Evolutionary conservation across 2,888 invertebrate species (phyloP).

Genomic region (Carcina quercana): DNA sequence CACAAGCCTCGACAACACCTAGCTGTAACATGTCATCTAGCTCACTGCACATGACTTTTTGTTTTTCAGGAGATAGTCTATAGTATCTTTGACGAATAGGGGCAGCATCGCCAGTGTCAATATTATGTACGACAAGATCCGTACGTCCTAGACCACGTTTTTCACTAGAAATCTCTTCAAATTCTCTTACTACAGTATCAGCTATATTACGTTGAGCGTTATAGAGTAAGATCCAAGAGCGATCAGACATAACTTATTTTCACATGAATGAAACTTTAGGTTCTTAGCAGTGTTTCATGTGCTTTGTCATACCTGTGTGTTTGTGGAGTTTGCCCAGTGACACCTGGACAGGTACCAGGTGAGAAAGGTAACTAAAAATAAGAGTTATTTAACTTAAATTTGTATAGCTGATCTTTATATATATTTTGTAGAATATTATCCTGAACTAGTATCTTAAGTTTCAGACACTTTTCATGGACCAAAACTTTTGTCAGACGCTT

Average conservation of each 20-base stretch:
- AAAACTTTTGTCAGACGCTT: too few relatives aligned
- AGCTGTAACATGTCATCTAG: constrained; percentile 5
- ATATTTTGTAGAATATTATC: too few relatives aligned
- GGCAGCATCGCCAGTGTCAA: constrained; percentile 18
- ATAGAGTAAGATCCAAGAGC: constrained; percentile 6
- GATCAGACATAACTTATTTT: too few relatives aligned
- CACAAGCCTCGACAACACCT: constrained; percentile 1
- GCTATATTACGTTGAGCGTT: constrained; percentile 4
- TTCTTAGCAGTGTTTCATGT: too few relatives aligned
- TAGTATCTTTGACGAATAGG: constrained; percentile 21
- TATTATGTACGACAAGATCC: constrained; percentile 14
- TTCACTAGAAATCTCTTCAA: constrained; percentile 16
- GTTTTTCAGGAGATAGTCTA: constrained; percentile 19
- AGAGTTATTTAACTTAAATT: too few relatives aligned
- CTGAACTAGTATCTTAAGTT: too few relatives aligned
- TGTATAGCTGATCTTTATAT: too few relatives aligned
- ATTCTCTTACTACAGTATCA: constrained; percentile 10
- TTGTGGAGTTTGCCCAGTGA: too few relatives aligned
- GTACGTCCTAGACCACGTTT: constrained; percentile 17
- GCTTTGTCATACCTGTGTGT: too few relatives aligned
- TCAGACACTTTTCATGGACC: too few relatives aligned
- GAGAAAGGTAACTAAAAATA: too few relatives aligned
- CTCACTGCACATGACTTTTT: constrained; percentile 12
- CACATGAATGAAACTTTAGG: not conserved
- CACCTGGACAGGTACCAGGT: too few relatives aligned